These are phyloP conservation scores for Ceratoteleas bidentatus DNA, from an alignment of 1,140 invertebrate species.

Conservation along the genomic window DNA sequence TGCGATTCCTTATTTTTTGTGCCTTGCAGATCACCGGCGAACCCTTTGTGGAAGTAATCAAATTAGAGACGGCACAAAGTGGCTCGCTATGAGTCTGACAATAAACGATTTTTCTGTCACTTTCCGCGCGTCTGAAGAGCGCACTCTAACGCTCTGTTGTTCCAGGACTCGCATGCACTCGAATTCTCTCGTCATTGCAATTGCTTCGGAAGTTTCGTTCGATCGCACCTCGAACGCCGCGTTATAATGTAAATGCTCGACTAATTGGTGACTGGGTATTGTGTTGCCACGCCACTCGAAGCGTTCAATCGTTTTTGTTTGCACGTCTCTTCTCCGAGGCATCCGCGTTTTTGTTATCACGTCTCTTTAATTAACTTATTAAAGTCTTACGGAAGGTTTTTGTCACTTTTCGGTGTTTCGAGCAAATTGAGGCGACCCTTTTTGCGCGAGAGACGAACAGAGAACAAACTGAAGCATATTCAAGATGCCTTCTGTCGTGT, in stretches of 20 bases:
- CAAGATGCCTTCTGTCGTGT: too few relatives aligned
- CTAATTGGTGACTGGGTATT: slow-evolving; percentile 78
- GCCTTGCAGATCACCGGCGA: slow-evolving; percentile 35
- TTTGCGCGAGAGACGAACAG: slow-evolving; percentile 4
- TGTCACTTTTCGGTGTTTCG: slow-evolving; percentile 25
- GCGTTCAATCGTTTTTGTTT: slow-evolving; percentile 77
- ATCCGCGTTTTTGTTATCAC: slow-evolving; percentile 36
- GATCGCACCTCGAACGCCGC: slow-evolving; percentile 56
- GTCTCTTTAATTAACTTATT: slow-evolving; percentile 61
- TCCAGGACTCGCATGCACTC: slow-evolving; percentile 51
- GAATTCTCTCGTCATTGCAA: slow-evolving; percentile 54
- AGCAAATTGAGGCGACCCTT: slow-evolving; percentile 1
- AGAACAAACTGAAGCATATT: too few relatives aligned
- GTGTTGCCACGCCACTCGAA: slow-evolving; percentile 69
- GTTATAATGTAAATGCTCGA: slow-evolving; percentile 79
- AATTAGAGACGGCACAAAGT: slow-evolving; percentile 56
- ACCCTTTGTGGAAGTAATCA: slow-evolving; percentile 53
- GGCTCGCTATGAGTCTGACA: slow-evolving; percentile 46
- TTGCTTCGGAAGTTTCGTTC: slow-evolving; percentile 63
- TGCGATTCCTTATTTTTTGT: slow-evolving; percentile 44
- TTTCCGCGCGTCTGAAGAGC: slow-evolving; percentile 63
- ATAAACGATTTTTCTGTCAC: slow-evolving; percentile 61
- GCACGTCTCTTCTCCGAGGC: slow-evolving; percentile 53
- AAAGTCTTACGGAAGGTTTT: slow-evolving; percentile 32
- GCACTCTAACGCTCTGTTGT: slow-evolving; percentile 55